Conservation (phyloP, 2,888 invertebrate genomes). For the Disparrhopalites patrizii region DNA sequence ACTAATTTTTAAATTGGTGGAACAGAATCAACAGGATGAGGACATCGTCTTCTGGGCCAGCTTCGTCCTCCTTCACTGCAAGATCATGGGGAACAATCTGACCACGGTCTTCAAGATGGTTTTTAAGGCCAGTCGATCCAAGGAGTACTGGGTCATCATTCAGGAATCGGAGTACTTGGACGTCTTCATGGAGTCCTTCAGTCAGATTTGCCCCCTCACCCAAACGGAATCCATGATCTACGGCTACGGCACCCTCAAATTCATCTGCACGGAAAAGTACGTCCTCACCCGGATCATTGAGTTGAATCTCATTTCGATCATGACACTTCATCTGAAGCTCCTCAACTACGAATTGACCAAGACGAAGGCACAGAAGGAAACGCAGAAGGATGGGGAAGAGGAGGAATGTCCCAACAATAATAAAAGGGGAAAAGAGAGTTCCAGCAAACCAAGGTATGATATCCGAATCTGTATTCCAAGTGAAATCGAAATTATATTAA, state of each 20-base stretch:
- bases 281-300: slow-evolving; percentile 38
- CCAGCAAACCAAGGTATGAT: too few species aligned
- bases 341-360: slow-evolving; percentile 36
- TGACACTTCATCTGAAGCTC: slow-evolving; percentile 43
- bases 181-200: slow-evolving; percentile 43
- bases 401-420: slow-evolving; percentile 14
- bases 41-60: slow-evolving; percentile 47
- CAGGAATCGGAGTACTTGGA: slow-evolving; percentile 45
- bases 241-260: slow-evolving; percentile 47
- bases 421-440: too few species aligned
- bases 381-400: neutral
- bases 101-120: slow-evolving; percentile 48
- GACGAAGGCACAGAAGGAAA: neutral
- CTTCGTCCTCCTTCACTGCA: slow-evolving; percentile 44
- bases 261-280: slow-evolving; percentile 41
- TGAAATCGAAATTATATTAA: too few species aligned
- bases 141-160: slow-evolving; percentile 41
- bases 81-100: slow-evolving; percentile 45
- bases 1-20: slow-evolving; percentile 44
- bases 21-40: slow-evolving; percentile 45
- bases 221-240: slow-evolving; percentile 48
- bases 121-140: slow-evolving; percentile 46
- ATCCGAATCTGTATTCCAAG: too few species aligned
- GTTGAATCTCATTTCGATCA: slow-evolving; percentile 40
- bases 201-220: slow-evolving; percentile 42